Percentiles rank a stretch among this genome's conserved stretches.
phyloP scores from a whole-genome alignment of 2,113 vertebrate genomes.

The Mohoua ochrocephala region DNA sequence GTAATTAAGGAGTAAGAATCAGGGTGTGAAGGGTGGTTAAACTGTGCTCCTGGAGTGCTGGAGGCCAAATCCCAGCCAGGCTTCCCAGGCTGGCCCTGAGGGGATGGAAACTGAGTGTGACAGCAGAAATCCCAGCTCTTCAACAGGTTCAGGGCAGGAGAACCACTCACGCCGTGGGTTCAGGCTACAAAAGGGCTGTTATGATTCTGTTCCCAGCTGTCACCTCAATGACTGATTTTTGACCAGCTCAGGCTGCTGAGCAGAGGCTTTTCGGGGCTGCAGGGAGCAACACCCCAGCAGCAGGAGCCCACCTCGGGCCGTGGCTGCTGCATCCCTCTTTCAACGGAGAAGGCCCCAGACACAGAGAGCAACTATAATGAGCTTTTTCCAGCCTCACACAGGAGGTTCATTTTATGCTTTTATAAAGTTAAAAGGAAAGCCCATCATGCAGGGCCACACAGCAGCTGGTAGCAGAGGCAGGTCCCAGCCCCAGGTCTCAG shows the following conservation, averaged over 20 bases:
- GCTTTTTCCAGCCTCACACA: background rate
- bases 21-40: background rate
- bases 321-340: background rate
- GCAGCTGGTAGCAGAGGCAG: background rate
- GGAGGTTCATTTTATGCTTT: background rate
- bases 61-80: background rate
- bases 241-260: background rate
- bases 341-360: background rate
- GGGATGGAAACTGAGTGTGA: background rate
- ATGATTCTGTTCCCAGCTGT: background rate
- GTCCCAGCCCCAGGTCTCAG: background rate
- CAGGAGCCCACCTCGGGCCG: background rate
- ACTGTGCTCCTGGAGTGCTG: background rate
- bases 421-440: background rate
- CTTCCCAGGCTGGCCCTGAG: background rate
- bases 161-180: rapidly evolving
- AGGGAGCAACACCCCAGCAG: background rate
- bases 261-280: background rate
- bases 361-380: background rate
- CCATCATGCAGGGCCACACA: rapidly evolving
- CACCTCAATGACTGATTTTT: background rate
- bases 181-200: background rate
- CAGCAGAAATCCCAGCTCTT: background rate
- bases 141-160: background rate
- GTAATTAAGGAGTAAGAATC: background rate